A percentile compares a stretch with the other conserved stretches of the same genome.
Evolutionary conservation across 2,113 vertebrate genomes (phyloP).

Genomic region (Osmerus eperlanus): DNA sequence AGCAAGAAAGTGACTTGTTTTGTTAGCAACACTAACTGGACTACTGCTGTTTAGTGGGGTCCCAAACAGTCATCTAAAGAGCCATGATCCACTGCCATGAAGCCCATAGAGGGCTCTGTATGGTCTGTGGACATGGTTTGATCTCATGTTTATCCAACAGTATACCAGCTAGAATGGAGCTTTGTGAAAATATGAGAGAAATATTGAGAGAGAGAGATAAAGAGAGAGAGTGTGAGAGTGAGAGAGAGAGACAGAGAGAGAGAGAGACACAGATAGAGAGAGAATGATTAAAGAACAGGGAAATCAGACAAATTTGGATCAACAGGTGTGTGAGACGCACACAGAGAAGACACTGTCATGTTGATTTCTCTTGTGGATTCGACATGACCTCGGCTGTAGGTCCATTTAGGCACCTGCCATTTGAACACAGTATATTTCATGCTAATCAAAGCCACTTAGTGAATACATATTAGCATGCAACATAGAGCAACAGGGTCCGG

Average conservation of each 20-base stretch:
- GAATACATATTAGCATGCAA: conserved; percentile 46
- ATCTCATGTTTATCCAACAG: too few species aligned
- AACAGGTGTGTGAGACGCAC: too few species aligned
- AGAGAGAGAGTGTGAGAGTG: neutral
- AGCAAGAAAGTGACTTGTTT: conserved; percentile 1
- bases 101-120: too few species aligned
- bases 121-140: too few species aligned
- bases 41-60: too few species aligned
- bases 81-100: too few species aligned
- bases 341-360: neutral
- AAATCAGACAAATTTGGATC: too few species aligned
- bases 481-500: conserved; percentile 29
- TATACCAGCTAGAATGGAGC: too few species aligned
- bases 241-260: neutral
- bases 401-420: conserved; percentile 3
- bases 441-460: conserved; percentile 7
- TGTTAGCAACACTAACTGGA: neutral
- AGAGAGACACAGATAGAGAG: neutral
- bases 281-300: too few species aligned
- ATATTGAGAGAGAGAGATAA: neutral
- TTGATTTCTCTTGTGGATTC: too few species aligned
- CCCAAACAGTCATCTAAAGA: too few species aligned
- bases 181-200: neutral
- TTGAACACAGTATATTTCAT: conserved; percentile 16
- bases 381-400: neutral